Conservation (phyloP, 1,140 invertebrate genomes). For the Eulimnadia texana region DNA sequence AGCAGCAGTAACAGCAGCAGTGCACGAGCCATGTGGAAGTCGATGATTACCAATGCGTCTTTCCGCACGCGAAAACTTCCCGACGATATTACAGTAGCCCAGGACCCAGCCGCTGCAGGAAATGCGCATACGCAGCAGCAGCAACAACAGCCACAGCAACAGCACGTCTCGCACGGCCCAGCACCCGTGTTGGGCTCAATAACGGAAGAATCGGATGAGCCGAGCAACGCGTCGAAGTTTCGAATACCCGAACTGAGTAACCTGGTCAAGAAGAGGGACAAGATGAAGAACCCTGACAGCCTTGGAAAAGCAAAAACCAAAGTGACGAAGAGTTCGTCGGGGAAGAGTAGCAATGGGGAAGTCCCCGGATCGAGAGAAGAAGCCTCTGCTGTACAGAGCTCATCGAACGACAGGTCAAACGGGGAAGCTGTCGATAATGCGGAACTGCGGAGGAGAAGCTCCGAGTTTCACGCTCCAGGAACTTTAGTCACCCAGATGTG, state of each 20-base stretch:
- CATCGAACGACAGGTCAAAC: neutral
- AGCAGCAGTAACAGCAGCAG: neutral
- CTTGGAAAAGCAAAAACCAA: neutral
- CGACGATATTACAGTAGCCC: slow-evolving; percentile 29
- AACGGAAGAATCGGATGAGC: slow-evolving; percentile 4
- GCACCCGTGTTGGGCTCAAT: neutral
- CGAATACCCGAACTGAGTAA: neutral
- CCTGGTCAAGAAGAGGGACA: slow-evolving; percentile 8
- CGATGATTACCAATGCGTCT: slow-evolving; percentile 92
- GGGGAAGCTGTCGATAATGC: neutral
- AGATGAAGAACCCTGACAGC: neutral
- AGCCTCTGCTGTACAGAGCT: neutral
- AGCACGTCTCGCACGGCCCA: neutral
- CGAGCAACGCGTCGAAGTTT: neutral
- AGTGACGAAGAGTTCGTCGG: neutral
- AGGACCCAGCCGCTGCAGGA: neutral
- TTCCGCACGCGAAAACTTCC: slow-evolving; percentile 90
- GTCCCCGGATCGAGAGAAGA: neutral
- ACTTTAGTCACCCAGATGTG: neutral
- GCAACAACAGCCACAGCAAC: neutral
- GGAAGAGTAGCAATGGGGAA: neutral
- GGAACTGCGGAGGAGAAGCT: slow-evolving; percentile 1
- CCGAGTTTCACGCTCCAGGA: neutral
- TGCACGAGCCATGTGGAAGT: slow-evolving; percentile 37
- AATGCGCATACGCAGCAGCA: neutral